Evolutionary conservation across 1,140 invertebrate species (phyloP), one percentile per base, ranked within the genome.

Genomic region (Mactra quadrangularis): DNA sequence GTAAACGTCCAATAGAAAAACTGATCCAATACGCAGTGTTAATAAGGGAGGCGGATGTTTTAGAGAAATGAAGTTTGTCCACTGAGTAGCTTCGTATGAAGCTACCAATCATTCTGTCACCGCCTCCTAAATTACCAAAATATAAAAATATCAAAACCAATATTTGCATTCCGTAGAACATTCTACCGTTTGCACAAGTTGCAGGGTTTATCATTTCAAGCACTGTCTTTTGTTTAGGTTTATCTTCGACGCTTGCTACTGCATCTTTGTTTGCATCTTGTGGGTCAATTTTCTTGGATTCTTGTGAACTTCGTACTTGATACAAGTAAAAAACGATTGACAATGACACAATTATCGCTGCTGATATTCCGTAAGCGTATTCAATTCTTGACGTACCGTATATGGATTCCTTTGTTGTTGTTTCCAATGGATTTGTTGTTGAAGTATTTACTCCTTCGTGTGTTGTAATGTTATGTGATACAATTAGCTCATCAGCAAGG

Each of bases 1-100:
- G 29, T 13, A 89, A 70, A 0, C 89, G 70, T 0, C 86, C 89
- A 4, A 78, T 35, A 4, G 85, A 74, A 60, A 89, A 90, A 60
- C 84, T 81, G 3, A 86, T 86, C 89, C 89, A 90, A 47, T 86
- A 90, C 1, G 81, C 52, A 1, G 86, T 86, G 57, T 87, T 87
- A 38, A 90, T 38, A 27, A 75, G 71, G 0, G 87, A 85, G 1
- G 84, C 89, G 15, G 82, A 74, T 15, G 68, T 72, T 6, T 81
- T 83, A 33, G 60, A 64, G 50, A 90, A 83, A 0, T 82, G 25
- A 22, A 85, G 55, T 27, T 84, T 70, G 53, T 87, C 85, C 22
- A 87, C 84, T 13, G 87, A 83, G 35, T 84, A 89, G 27, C 71
- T 83, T 33, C 84, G 83, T 11, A 90, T 72, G 47, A 89, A 90